Evolutionary conservation across 1,140 invertebrate species (phyloP).

Genomic region (Drosophila santomea): DNA sequence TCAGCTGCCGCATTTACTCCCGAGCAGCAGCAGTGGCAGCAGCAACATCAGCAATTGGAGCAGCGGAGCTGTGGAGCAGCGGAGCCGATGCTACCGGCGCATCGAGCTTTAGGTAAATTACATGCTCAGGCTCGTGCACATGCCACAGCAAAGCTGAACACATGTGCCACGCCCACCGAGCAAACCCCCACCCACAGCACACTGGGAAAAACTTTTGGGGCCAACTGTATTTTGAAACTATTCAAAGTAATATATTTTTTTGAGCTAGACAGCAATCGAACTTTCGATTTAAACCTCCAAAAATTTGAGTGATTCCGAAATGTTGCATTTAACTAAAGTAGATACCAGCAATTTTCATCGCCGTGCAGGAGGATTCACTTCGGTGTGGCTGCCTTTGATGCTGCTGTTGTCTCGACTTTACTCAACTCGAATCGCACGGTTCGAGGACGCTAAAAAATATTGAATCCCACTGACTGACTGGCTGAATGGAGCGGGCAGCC

Average conservation of each 20-base stretch:
- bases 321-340: no score
- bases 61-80: background rate
- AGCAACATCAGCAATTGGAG: slow-evolving; percentile 52
- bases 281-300: no score
- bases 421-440: slow-evolving; percentile 31
- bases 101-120: slow-evolving; percentile 77
- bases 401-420: slow-evolving; percentile 36
- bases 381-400: slow-evolving; percentile 41
- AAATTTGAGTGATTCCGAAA: no score
- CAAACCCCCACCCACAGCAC: slow-evolving; percentile 9
- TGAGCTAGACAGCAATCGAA: no score
- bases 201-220: background rate
- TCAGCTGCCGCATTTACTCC: slow-evolving; percentile 79
- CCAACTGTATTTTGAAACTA: no score
- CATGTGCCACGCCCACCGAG: slow-evolving; percentile 38
- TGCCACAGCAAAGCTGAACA: slow-evolving; percentile 46
- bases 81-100: slow-evolving; percentile 45
- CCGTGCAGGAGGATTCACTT: slow-evolving; percentile 30
- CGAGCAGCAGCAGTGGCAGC: slow-evolving; percentile 10
- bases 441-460: slow-evolving; percentile 72
- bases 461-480: slow-evolving; percentile 77
- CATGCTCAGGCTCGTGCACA: slow-evolving; percentile 68
- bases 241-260: background rate
- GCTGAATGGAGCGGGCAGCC: slow-evolving; percentile 27
- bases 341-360: background rate